Base-by-base conservation (phyloP, 2,888 invertebrate species). In the Panzeria rudis region DNA sequence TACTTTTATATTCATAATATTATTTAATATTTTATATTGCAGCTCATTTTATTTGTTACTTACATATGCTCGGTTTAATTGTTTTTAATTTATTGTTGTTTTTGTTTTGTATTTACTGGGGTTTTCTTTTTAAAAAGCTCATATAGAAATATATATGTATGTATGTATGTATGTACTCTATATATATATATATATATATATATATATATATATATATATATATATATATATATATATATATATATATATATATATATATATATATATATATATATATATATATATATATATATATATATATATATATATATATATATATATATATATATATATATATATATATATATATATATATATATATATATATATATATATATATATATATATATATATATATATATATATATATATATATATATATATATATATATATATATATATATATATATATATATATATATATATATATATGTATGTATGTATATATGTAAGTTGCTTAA, bases 91-190 rank as follows among this genome's bases (percentile, higher is more conserved):
- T 80, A 81, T 38, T 23, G 2, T 29, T 29, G 29, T 50, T 83
- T 54, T 81, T 50, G 17, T 68, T 73, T 75, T 84, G 44, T 23
- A 32, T 20, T 47, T 61, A 59, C 32, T 5, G 5, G 35, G 17
- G 64, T 84, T 72, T 52, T 75, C 86, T 71, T 29, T 29, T 84
- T 87, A 69, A 68, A 81, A 87, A 87, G 87, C 88, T 87, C 87
- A 84, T 87, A 87, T 86, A 87, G 78, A 86, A 85, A 84, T 86
- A 87, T 73, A 80, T 82, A 52, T 75, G 35, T 73, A 25, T 80
- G n/a, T 78, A 54, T 79, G 64, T 73, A 76, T 86, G 66, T 86
- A 83, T 84, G 83, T 78, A 85, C n/a, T n/a, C n/a, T 75, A 47
- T 73, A 25, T 80, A 13, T 78, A 54, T 79, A 59, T 73, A 76